Percentiles rank a stretch among this genome's conserved stretches.
phyloP scores from a whole-genome alignment of 2,113 vertebrate species.

The Fulmarus glacialis region DNA sequence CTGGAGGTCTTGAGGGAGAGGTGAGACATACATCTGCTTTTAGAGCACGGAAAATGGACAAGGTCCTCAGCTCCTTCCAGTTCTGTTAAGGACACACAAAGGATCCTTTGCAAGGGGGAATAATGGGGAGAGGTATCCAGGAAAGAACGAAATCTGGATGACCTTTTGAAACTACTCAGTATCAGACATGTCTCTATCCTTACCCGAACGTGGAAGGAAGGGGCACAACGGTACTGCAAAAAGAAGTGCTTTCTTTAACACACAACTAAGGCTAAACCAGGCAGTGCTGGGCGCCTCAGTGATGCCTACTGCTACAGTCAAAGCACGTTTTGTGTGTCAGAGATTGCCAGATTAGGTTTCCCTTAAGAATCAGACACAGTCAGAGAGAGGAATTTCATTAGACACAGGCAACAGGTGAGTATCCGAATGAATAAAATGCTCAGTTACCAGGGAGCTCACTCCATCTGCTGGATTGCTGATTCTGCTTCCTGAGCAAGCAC shows the following conservation, averaged over 20 bases:
- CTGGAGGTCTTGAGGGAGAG: not conserved
- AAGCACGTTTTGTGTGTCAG: not conserved
- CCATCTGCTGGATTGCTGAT: slow-evolving; percentile 10
- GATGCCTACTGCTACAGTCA: not conserved
- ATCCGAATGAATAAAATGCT: not conserved
- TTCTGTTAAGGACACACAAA: not conserved
- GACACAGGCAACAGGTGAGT: not conserved
- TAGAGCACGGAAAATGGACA: not conserved
- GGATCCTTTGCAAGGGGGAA: not conserved
- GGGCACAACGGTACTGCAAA: not conserved
- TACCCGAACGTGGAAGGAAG: not conserved
- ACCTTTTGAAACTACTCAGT: not conserved
- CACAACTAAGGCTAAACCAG: not conserved
- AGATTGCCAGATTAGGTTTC: not conserved
- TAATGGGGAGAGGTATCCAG: not conserved
- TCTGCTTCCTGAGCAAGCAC: not conserved
- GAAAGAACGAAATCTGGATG: not conserved
- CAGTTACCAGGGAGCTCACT: slow-evolving; percentile 1
- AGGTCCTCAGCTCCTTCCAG: not conserved
- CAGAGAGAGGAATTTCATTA: not conserved
- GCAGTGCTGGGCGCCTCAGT: not conserved
- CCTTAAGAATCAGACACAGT: not conserved
- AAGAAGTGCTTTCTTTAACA: not conserved
- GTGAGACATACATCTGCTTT: not conserved
- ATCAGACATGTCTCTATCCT: not conserved